Evolutionary conservation across 2,113 vertebrate species (phyloP), one percentile per base, ranked within the genome.

Genomic region (Peucedramus taeniatus): DNA sequence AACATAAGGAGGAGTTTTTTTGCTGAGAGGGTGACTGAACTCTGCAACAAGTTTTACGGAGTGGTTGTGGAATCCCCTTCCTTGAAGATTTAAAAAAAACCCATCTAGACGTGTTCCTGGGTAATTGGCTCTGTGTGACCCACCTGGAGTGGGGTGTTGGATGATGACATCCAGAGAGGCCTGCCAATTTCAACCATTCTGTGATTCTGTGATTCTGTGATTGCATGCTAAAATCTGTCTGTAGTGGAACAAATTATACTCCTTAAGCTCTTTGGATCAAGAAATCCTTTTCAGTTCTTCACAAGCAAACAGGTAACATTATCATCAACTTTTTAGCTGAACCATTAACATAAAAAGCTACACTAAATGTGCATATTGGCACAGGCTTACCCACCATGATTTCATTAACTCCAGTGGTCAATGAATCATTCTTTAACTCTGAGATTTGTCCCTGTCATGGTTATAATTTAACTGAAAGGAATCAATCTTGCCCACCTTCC

Each of bases 71-170:
- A 51, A 3, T 39, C 17, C 74, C 19, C 33, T 45, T 45, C 39
- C 9, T 21, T 72, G 63, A 28, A 87, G 26, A 59, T 66, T 13
- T 19, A 6, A 31, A 63, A 39, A 59, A 51, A 24, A 0, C 4
- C 0, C 5, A 39, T 39, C 10, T 30, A 39, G 42, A 42, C 10
- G 17, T 10, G 3, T 27, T 74, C 27, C n/a, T 74, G 45, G 16
- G 13, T n/a, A 78, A 42, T 2, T 7, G 4, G 8, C 11, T 83
- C 14, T 39, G 33, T 57, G 24, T 59, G 44, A 30, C 7, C 3
- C 31, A 68, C 31, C n/a, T 78, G 59, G n/a, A 70, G 21, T 7
- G 15, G 11, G 5, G 2, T 0, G 0, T 23, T 72, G 39, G 64
- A 59, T 0, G 2, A 49, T 27, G 28, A 57, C 22, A 2, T 68